Percentiles rank a stretch among this genome's conserved stretches.
Conservation (phyloP, 30 jellyfish, hydroid and myxozoan genomes). For the Nemopilema nomurai region DNA sequence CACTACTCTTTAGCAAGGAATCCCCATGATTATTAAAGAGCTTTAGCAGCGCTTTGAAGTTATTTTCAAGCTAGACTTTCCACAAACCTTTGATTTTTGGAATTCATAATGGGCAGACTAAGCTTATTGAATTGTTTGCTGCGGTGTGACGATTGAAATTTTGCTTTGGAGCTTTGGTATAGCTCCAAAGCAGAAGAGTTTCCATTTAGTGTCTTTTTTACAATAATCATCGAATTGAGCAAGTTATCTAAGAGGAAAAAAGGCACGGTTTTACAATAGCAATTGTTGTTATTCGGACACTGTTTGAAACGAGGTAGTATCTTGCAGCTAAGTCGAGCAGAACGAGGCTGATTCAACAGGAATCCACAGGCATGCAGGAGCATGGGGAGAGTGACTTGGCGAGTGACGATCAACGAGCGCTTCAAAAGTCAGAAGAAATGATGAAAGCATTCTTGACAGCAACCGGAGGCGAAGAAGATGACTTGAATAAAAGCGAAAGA, state of each 20-base stretch:
- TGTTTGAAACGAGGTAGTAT: not conserved
- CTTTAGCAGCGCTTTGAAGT: no score
- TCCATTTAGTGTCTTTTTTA: no score
- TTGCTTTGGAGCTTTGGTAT: not conserved
- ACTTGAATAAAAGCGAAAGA: conserved; percentile 74
- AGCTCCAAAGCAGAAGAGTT: not conserved
- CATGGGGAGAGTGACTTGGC: conserved; percentile 53
- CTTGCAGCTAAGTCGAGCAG: conserved; percentile 11
- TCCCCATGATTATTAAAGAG: no score
- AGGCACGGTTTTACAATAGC: no score
- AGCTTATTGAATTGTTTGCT: no score
- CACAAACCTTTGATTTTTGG: no score
- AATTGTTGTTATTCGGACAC: not conserved
- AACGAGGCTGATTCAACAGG: conserved; percentile 5
- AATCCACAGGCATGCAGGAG: not conserved
- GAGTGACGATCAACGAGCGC: conserved; percentile 74
- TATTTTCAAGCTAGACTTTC: no score
- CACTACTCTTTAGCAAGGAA: no score
- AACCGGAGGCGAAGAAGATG: conserved; percentile 94
- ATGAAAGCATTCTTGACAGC: conserved; percentile 84
- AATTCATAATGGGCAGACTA: no score
- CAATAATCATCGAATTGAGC: no score
- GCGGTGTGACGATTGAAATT: no score
- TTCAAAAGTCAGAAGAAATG: conserved; percentile 85
- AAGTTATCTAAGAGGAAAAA: no score